Base-by-base conservation (phyloP, 2,113 vertebrate genomes). In the Cephalopholis sonnerati region DNA sequence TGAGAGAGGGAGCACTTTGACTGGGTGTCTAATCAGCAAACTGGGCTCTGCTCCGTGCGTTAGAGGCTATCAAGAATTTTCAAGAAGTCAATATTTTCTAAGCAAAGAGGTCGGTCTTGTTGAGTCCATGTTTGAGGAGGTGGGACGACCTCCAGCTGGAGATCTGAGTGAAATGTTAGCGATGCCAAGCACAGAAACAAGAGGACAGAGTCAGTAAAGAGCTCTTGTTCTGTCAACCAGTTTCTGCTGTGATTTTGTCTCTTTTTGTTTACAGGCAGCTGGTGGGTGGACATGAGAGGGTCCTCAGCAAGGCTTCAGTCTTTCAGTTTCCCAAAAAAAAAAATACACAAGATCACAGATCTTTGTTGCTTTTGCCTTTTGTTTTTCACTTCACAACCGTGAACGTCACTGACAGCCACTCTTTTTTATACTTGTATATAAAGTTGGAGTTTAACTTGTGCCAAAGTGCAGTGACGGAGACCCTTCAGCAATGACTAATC, bases 221-320 rank as follows among this genome's bases (percentile, higher is more conserved):
- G n/a, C 53, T 65, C 36, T 58, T 64, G 20, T 50, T 78, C 53
- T 79, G 46, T 70, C n/a, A 1, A 0, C 3, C 1, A 6, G 20
- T 32, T 59, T 55, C 77, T 73, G 58, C 41, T 25, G 13, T 41
- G 27, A 36, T 8, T 50, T 41, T 62, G 22, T 69, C 67, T 76
- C 17, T 50, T 46, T n/a, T n/a, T 70, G 50, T 39, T 81, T 0
- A 8, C 20, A 29, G 46, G 39, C 17, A 62, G 59, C n/a, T 25
- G 74, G 41, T 66, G 62, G 81, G 57, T 7, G 1, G 44, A 57
- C 39, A 44, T 10, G 36, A 74, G 25, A 57, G 59, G 48, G 16
- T 81, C 64, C 32, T 6, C 25, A 55, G 68, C 11, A 41, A 71
- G 20, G 27, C 11, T 39, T 71, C 4, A 5, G 17, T 27, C 9